phyloP scores from a whole-genome alignment of 2,888 invertebrate genomes.

The Aspidiotus rigidus region DNA sequence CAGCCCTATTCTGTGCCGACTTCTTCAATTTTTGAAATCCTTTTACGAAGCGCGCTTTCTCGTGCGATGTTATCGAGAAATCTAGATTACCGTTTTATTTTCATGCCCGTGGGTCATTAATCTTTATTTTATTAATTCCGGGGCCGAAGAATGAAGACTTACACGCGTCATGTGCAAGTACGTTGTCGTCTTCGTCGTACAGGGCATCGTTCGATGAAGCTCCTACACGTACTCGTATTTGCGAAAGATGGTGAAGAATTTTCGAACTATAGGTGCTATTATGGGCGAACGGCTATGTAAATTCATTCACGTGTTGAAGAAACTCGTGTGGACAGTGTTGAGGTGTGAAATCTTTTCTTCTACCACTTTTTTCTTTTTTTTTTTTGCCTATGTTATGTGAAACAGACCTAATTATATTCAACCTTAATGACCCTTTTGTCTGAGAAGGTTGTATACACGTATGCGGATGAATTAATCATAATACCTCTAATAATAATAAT shows the following conservation, averaged over 20 bases:
- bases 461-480: too few species aligned
- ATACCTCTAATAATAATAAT: too few species aligned
- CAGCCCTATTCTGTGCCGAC: too few species aligned
- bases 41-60: background rate
- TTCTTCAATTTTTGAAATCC: background rate
- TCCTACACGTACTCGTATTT: background rate
- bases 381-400: background rate
- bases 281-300: background rate
- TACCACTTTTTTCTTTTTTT: too few species aligned
- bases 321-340: background rate
- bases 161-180: background rate
- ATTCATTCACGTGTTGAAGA: background rate
- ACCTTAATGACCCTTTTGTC: background rate
- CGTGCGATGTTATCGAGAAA: conserved; percentile 2
- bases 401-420: conserved; percentile 4
- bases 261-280: background rate
- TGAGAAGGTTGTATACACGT: background rate
- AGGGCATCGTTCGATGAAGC: too few species aligned
- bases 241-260: background rate
- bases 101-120: background rate
- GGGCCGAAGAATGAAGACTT: background rate
- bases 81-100: background rate
- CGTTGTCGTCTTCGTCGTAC: too few species aligned
- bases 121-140: background rate
- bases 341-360: background rate